Evolutionary conservation across 2,797 vertebrate species (phyloP).

Genomic region (Echiichthys vipera): DNA sequence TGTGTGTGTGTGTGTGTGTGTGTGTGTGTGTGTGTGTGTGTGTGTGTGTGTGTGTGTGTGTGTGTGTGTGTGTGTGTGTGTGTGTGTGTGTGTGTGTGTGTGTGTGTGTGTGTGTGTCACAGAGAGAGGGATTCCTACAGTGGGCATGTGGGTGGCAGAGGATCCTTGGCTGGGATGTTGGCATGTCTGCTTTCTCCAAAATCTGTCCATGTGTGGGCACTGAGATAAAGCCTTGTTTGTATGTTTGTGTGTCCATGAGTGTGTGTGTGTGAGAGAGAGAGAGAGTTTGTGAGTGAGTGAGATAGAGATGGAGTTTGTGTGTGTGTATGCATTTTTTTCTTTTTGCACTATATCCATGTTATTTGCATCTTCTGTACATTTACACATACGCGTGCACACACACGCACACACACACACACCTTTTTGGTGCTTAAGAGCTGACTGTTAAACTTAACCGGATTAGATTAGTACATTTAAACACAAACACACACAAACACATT

Average conservation of each 20-base stretch:
- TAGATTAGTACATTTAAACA: not conserved
- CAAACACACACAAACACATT: not conserved
- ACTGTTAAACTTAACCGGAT: not conserved
- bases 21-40: not conserved
- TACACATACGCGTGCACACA: no score
- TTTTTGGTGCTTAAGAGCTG: not conserved
- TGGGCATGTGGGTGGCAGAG: constrained; percentile 71
- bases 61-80: constrained; percentile 22
- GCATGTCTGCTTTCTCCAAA: constrained; percentile 69
- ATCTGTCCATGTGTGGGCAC: constrained; percentile 78
- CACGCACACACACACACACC: not conserved
- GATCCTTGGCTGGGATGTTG: constrained; percentile 75
- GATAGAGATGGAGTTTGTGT: not conserved
- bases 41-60: not conserved
- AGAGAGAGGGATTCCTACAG: constrained; percentile 68
- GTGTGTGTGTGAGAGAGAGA: constrained; percentile 10
- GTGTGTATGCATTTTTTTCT: constrained; percentile 6
- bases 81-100: constrained; percentile 30
- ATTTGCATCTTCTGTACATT: constrained; percentile 11
- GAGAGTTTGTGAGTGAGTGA: not conserved
- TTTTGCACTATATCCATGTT: constrained; percentile 8
- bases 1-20: constrained; percentile 26
- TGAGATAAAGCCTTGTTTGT: constrained; percentile 75
- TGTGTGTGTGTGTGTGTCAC: not conserved
- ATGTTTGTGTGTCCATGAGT: constrained; percentile 20